Evolutionary conservation across 2,797 vertebrate genomes (phyloP).

Genomic region (Paedocypris micromegethes): DNA sequence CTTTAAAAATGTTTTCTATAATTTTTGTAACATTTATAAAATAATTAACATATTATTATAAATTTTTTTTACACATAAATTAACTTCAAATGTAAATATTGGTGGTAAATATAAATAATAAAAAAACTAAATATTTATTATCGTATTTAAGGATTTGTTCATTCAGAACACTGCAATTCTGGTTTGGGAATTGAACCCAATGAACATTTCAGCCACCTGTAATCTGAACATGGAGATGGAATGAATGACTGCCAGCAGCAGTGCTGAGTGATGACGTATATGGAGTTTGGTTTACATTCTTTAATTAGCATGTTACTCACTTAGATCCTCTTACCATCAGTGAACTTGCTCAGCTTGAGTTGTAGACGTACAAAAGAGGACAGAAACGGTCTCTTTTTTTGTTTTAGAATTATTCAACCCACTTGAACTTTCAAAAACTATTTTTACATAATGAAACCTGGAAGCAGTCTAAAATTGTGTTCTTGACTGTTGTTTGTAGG

Average conservation of each 20-base stretch:
- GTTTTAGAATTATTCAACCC: background rate
- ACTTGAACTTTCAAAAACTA: background rate
- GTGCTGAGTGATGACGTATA: slow-evolving; percentile 5
- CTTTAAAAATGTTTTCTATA: no score
- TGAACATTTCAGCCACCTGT: background rate
- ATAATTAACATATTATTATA: no score
- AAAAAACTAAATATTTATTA: background rate
- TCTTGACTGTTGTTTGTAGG: slow-evolving; percentile 33
- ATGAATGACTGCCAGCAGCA: slow-evolving; percentile 4
- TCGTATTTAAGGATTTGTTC: background rate
- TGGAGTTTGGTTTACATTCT: slow-evolving; percentile 9
- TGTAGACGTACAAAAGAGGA: slow-evolving; percentile 6
- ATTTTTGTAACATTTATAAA: no score
- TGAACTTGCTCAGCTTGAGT: background rate
- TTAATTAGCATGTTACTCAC: slow-evolving; percentile 25
- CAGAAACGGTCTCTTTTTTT: background rate
- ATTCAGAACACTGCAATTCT: background rate
- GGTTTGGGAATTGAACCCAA: background rate
- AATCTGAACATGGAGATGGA: slow-evolving; percentile 11
- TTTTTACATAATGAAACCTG: no score
- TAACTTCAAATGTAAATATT: no score
- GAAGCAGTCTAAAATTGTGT: background rate
- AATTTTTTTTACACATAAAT: no score
- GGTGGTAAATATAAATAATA: no score
- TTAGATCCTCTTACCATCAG: slow-evolving; percentile 2